Conservation (phyloP, 2,113 vertebrate genomes). For the Osmerus eperlanus region DNA sequence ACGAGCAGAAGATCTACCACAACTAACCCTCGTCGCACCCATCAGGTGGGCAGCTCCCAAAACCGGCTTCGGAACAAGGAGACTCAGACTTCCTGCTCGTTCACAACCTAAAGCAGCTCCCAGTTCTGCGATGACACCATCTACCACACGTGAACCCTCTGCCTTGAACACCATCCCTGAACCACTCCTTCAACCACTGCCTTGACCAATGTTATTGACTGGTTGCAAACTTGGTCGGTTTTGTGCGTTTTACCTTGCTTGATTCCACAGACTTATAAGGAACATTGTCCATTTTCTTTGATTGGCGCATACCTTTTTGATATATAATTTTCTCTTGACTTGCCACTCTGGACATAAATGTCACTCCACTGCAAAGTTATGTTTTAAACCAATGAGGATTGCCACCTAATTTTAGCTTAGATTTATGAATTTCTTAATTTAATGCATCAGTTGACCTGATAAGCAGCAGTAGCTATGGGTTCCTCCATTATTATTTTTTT, state of each 20-base stretch:
- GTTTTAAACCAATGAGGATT: conserved; percentile 29
- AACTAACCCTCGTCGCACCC: conserved; percentile 39
- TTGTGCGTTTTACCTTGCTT: background rate
- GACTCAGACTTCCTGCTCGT: background rate
- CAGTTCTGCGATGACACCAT: background rate
- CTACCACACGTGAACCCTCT: background rate
- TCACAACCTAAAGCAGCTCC: too few species aligned
- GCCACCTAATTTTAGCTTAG: conserved; percentile 47
- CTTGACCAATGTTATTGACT: background rate
- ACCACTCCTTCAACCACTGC: background rate
- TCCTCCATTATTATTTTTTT: conserved; percentile 7
- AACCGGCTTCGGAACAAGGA: background rate
- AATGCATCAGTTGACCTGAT: conserved; percentile 77
- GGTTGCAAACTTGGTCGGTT: conserved; percentile 1
- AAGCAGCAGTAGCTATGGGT: conserved; percentile 18
- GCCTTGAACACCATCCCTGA: too few species aligned
- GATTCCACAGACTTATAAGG: too few species aligned
- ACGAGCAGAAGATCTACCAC: conserved; percentile 63
- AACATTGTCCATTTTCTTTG: background rate
- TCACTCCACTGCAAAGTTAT: conserved; percentile 13
- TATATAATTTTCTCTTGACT: background rate
- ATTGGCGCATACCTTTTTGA: background rate
- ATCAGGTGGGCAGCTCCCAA: conserved; percentile 8
- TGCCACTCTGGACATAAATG: background rate
- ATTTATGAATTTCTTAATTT: conserved; percentile 38